Evolutionary conservation across 1,140 invertebrate genomes (phyloP), one percentile per base, ranked within the genome.

Genomic region (Macrostomum lignano): DNA sequence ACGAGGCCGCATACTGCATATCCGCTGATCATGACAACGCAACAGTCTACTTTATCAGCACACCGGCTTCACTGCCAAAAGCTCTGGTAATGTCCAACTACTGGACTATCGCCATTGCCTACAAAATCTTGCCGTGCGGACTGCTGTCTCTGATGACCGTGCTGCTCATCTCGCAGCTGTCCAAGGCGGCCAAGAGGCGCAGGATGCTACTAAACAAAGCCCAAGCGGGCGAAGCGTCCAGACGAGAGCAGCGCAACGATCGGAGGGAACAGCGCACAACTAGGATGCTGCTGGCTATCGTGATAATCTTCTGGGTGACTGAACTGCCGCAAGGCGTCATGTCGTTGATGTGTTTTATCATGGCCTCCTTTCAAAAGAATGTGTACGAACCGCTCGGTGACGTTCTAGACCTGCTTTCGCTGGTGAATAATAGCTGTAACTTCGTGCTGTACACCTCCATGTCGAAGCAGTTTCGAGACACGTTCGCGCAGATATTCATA

Each of bases 371-470:
- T 19, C 9, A 35, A 29, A 2, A 24, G 17, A 13, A 17, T 7
- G 13, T 35, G 25, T 24, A 35, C 14, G 25, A 25, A 25, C 7
- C 13, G 14, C 9, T 25, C 1, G 25, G 9, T 11, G 26, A 35
- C 31, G 13, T 25, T 19, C 15, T 33, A 2, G 13, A 14, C 3
- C 31, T 24, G 26, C 24, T 35, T 7, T 15, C 24, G 1, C 22
- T 35, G 34, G 21, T 34, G 3, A 35, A 35, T 25, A 7, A 35
- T 3, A 72, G 74, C 7, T 73, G 86, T 26, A 86, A 82, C 47
- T 88, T 91, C 48, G 71, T 88, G 22, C 62, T 91, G 2, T 91
- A 88, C 48, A 84, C 79, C 41, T 69, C 73, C 14, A 91, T 88
- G 81, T 79, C 74, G 24, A 65, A 73, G 26, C 79, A 86, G 61